These are phyloP conservation scores for Eulithis testata DNA, from an alignment of 2,888 invertebrate genomes.

Conservation along the genomic window DNA sequence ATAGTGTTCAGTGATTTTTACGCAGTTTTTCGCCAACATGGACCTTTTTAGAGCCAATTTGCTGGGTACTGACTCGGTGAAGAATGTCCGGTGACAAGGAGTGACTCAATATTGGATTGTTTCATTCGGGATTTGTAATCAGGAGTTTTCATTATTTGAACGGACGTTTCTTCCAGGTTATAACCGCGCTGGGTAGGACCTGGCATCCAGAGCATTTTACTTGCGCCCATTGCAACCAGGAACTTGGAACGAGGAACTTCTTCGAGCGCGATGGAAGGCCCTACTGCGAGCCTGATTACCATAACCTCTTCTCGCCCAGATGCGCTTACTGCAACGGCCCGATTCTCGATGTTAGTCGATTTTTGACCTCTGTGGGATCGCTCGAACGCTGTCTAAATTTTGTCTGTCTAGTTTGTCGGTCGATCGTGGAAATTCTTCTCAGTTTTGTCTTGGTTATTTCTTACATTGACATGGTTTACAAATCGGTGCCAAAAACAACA, in stretches of 20 bases:
- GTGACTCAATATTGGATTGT: neutral
- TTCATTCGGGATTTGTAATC: neutral
- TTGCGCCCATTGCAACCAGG: conserved; percentile 98
- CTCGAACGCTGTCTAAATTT: conserved; percentile 8
- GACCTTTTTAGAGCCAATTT: neutral
- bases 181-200: conserved; percentile 98
- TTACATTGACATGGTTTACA: neutral
- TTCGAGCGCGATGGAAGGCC: conserved; percentile 98
- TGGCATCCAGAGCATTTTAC: conserved; percentile 99
- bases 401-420: neutral
- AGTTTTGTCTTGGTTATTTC: neutral
- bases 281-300: conserved; percentile 99
- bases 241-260: conserved; percentile 98
- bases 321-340: conserved; percentile 99
- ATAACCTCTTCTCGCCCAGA: conserved; percentile 98
- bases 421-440: neutral
- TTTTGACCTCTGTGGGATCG: neutral
- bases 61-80: neutral
- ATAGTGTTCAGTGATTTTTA: conserved; percentile 20
- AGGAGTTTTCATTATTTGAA: conserved; percentile 23
- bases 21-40: neutral
- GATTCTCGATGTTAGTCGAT: conserved; percentile 95
- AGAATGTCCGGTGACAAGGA: neutral
- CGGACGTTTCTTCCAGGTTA: conserved; percentile 83
- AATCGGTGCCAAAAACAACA: neutral